phyloP scores from a whole-genome alignment of 2,888 invertebrate species.

The Drosophila algonquin region DNA sequence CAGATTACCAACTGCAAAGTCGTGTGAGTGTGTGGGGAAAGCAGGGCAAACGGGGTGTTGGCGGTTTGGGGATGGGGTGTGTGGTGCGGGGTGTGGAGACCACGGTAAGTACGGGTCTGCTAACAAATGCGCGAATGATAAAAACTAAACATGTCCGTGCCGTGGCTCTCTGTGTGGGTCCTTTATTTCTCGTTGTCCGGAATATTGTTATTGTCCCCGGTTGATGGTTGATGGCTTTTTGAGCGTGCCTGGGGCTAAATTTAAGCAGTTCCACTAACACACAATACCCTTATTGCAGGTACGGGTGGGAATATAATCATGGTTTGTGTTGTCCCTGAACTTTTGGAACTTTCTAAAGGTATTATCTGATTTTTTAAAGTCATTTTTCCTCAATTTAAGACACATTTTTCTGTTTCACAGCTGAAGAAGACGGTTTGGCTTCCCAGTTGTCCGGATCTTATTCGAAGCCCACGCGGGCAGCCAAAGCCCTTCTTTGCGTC shows the following conservation, averaged over 20 bases:
- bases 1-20: constrained; percentile 29
- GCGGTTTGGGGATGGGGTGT: not conserved
- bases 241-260: constrained; percentile 44
- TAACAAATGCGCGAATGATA: constrained; percentile 54
- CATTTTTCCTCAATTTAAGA: not conserved
- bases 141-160: constrained; percentile 61
- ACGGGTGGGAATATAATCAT: not conserved
- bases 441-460: constrained; percentile 97
- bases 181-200: constrained; percentile 22
- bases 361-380: not conserved
- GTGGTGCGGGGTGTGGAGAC: not conserved
- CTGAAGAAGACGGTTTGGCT: constrained; percentile 87
- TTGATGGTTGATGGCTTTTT: constrained; percentile 28
- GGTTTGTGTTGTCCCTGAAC: not conserved
- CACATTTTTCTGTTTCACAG: not conserved
- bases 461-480: constrained; percentile 92
- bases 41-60: constrained; percentile 8
- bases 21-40: not conserved
- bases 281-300: not conserved
- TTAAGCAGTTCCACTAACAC: constrained; percentile 43
- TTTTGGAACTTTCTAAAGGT: not conserved
- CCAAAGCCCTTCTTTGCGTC: constrained; percentile 94
- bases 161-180: constrained; percentile 13
- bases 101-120: constrained; percentile 35
- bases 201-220: constrained; percentile 12